phyloP scores from a whole-genome alignment of 2,888 invertebrate genomes.

The Melitaea athalia region DNA sequence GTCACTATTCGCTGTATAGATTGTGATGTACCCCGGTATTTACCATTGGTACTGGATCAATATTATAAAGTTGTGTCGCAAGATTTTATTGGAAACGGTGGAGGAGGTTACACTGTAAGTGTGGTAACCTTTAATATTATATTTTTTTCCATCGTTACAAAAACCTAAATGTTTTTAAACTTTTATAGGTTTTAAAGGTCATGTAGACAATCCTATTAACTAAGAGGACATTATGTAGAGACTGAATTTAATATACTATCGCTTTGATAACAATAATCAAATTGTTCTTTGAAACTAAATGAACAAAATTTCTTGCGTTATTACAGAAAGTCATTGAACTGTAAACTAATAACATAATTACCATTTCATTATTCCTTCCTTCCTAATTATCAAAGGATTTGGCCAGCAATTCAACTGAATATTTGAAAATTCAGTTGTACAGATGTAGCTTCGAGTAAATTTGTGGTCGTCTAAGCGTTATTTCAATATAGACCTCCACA shows the following conservation, averaged over 20 bases:
- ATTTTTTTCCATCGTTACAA: too few relatives aligned
- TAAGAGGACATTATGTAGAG: too few relatives aligned
- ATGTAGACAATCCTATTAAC: too few relatives aligned
- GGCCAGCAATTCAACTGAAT: constrained; percentile 19
- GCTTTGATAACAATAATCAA: too few relatives aligned
- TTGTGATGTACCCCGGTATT: constrained; percentile 84
- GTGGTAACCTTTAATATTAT: neutral
- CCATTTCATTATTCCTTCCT: constrained; percentile 1
- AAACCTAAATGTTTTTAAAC: too few relatives aligned
- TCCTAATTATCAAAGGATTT: constrained; percentile 27
- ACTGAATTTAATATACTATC: too few relatives aligned
- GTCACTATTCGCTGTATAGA: constrained; percentile 82
- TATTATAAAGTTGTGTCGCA: constrained; percentile 84
- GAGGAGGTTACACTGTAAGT: constrained; percentile 84
- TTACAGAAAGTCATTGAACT: neutral
- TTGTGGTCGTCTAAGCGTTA: constrained; percentile 28
- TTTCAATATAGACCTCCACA: constrained; percentile 26
- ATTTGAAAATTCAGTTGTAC: constrained; percentile 20
- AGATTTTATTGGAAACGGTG: constrained; percentile 84
- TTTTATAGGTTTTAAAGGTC: too few relatives aligned
- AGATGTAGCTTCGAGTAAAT: constrained; percentile 14
- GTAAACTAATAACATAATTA: neutral
- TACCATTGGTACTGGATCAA: constrained; percentile 75
- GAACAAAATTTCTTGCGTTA: neutral
- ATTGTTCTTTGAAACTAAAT: constrained; percentile 4